phyloP scores from a whole-genome alignment of 2,797 vertebrate species.

The Pseudochromis fuscus region DNA sequence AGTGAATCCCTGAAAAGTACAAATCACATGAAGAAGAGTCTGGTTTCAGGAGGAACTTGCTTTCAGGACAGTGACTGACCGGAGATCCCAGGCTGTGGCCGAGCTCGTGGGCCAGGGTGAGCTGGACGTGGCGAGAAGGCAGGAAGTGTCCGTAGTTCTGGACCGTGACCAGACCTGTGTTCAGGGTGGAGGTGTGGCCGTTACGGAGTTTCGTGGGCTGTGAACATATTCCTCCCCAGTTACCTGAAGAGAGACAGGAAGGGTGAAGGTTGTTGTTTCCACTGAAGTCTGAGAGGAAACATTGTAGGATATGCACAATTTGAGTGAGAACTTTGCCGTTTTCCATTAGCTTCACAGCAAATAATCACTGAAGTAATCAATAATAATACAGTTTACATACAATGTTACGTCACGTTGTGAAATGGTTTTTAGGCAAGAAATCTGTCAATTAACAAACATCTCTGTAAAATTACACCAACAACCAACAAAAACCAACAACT shows the following conservation, averaged over 20 bases:
- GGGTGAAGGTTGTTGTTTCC: not conserved
- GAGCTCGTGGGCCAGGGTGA: slow-evolving; percentile 88
- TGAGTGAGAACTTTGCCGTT: too few species aligned
- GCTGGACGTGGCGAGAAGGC: slow-evolving; percentile 81
- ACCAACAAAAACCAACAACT: too few species aligned
- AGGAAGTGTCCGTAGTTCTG: slow-evolving; percentile 87
- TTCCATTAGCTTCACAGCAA: too few species aligned
- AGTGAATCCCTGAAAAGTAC: not conserved
- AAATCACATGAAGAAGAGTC: not conserved
- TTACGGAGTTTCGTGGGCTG: slow-evolving; percentile 52
- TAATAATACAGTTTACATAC: too few species aligned
- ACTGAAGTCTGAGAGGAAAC: too few species aligned
- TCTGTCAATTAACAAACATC: too few species aligned
- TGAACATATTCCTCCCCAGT: slow-evolving; percentile 88
- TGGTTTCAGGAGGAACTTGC: not conserved
- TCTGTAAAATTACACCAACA: too few species aligned
- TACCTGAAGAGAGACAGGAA: slow-evolving; percentile 71
- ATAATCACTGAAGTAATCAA: too few species aligned
- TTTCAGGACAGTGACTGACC: slow-evolving; percentile 76
- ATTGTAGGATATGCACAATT: too few species aligned
- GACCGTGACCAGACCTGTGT: slow-evolving; percentile 88
- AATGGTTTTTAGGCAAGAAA: too few species aligned
- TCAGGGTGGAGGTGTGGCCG: slow-evolving; percentile 70
- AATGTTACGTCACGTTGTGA: too few species aligned
- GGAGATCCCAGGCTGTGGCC: slow-evolving; percentile 89